A percentile compares a stretch with the other conserved stretches of the same genome.
Conservation (phyloP, 1,140 invertebrate genomes). For the Zaprionus gabonicus region DNA sequence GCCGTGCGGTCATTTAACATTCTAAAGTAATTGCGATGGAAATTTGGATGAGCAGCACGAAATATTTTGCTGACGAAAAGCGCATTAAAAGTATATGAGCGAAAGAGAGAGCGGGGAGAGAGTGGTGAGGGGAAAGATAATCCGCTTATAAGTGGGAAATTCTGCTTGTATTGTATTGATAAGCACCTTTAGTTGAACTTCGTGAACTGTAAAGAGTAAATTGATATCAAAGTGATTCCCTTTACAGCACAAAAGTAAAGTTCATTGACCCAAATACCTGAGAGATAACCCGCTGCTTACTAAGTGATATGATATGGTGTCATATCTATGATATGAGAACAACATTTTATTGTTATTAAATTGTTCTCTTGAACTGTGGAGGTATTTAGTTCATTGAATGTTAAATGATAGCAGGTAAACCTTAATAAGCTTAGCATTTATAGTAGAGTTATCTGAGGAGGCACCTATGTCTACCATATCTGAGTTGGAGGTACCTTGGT, state of each 20-base stretch:
- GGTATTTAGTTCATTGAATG: background rate
- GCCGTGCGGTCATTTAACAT: conserved; percentile 26
- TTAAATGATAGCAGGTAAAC: background rate
- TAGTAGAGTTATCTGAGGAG: no score
- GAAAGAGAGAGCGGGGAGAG: background rate
- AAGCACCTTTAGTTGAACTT: no score
- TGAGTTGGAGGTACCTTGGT: no score
- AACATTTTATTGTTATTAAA: background rate
- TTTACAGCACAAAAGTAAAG: background rate
- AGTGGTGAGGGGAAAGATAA: no score
- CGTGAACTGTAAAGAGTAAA: background rate
- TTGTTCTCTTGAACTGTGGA: background rate
- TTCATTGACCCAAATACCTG: background rate
- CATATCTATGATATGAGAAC: background rate
- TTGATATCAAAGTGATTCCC: background rate
- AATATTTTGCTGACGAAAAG: background rate
- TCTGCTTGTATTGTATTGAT: no score
- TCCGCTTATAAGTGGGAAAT: no score
- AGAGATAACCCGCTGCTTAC: background rate
- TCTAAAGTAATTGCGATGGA: conserved; percentile 24
- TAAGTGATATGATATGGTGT: background rate
- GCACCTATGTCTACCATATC: no score
- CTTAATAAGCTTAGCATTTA: no score
- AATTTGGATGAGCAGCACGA: conserved; percentile 8
- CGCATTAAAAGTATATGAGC: background rate